A percentile compares a stretch with the other conserved stretches of the same genome.
Conservation (phyloP, 1,140 invertebrate species). For the Drosophila pallidifrons region DNA sequence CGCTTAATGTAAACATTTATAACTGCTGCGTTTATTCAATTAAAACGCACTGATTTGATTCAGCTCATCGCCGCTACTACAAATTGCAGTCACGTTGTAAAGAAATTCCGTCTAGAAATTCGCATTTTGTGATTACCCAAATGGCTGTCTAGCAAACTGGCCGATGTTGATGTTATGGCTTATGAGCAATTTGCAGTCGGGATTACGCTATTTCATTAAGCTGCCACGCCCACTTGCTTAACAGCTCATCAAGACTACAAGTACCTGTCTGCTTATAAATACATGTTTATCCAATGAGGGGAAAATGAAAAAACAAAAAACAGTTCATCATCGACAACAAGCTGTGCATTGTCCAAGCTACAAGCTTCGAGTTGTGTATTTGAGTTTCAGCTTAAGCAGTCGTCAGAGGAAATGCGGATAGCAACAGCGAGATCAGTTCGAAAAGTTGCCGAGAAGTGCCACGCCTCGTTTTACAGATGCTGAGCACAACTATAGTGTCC, state of each 20-base stretch:
- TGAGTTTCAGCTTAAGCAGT: not conserved
- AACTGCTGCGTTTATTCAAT: constrained; percentile 78
- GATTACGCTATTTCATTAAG: constrained; percentile 15
- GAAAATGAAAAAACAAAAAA: not conserved
- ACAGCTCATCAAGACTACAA: constrained; percentile 4
- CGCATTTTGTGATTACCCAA: constrained; percentile 46
- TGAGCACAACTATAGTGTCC: not conserved
- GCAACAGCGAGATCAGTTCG: not conserved
- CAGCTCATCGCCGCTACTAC: constrained; percentile 17
- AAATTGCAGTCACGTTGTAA: constrained; percentile 59
- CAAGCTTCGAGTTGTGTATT: constrained; percentile 12
- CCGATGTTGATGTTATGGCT: constrained; percentile 2
- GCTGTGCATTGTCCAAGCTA: constrained; percentile 11
- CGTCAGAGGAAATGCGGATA: not conserved
- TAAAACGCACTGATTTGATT: constrained; percentile 60
- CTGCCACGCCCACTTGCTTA: not conserved
- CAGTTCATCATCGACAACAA: not conserved
- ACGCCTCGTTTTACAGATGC: not conserved
- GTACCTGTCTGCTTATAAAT: not conserved
- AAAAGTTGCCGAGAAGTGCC: not conserved
- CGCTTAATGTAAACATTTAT: constrained; percentile 72
- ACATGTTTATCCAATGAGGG: not conserved
- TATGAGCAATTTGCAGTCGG: constrained; percentile 17
- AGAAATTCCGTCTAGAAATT: constrained; percentile 49
- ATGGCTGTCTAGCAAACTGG: constrained; percentile 14